These are phyloP conservation scores for Diarsia brunnea DNA, from an alignment of 2,888 invertebrate species.

Conservation along the genomic window DNA sequence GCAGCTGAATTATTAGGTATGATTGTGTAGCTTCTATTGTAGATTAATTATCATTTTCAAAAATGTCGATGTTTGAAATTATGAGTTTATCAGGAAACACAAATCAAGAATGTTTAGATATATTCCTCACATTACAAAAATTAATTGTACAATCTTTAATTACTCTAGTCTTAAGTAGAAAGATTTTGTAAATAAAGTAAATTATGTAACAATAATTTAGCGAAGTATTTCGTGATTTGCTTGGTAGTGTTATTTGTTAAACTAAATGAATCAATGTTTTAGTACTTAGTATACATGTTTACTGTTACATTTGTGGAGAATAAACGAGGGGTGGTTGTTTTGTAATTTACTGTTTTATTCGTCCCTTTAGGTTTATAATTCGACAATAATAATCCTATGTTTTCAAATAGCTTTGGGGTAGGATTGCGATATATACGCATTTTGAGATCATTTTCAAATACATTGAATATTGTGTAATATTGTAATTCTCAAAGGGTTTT, in stretches of 20 bases:
- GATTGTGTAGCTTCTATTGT: not conserved
- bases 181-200: constrained; percentile 56
- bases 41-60: constrained; percentile 14
- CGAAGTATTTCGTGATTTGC: constrained; percentile 48
- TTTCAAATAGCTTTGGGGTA: not conserved
- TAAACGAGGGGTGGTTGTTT: constrained; percentile 76
- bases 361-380: too few relatives aligned
- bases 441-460: not conserved
- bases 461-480: not conserved
- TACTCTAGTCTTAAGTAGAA: constrained; percentile 26
- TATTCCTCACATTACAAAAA: constrained; percentile 25
- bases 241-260: constrained; percentile 56
- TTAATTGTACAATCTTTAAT: constrained; percentile 54
- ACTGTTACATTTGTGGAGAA: constrained; percentile 69
- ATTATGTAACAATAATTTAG: constrained; percentile 36
- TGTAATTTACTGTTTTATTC: constrained; percentile 54
- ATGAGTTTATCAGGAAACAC: constrained; percentile 68
- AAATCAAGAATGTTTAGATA: constrained; percentile 57
- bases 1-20: constrained; percentile 32
- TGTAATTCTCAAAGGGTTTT: not conserved
- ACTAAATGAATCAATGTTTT: constrained; percentile 56
- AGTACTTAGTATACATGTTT: constrained; percentile 65
- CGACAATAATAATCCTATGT: not conserved
- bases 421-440: not conserved
- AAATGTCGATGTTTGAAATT: constrained; percentile 74